Evolutionary conservation across 2,113 vertebrate species (phyloP), one percentile per base, ranked within the genome.

Genomic region (Ploceus nigricollis): DNA sequence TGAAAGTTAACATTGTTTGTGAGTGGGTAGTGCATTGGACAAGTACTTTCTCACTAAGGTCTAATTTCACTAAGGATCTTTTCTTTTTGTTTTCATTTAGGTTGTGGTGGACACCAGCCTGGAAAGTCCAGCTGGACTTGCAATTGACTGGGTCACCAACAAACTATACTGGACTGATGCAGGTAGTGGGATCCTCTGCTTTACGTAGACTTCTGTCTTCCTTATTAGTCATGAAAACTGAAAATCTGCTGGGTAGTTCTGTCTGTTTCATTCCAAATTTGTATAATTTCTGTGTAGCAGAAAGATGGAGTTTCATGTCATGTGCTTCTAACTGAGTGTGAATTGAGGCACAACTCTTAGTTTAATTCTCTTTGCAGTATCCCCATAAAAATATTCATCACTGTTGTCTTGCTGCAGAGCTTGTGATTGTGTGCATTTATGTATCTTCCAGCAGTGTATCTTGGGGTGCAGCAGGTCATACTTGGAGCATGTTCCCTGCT

Each of bases 91-190:
- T 97, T 95, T 79, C 54, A 82, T 92, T 82, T 96, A 99, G 99
- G 98, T 99, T 97, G 98, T 99, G 82, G 99, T 99, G 89, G 99
- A 99, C 85, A 99, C 99, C 72, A 99, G 99, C 97, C 95, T 99
- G 94, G 99, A 99, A 97, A 99, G 99, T 82, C 99, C 99, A 18
- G 99, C 99, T n/a, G 99, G 99, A 87, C 95, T 99, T 95, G 99
- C 99, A 40, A 99, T 99, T 85, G 99, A 99, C 93, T 99, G 99
- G 99, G 97, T 99, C 93, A 99, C 99, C 88, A 98, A 97, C 94
- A 99, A 99, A 83, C 98, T 99, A 0, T 99, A 99, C 94, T 99
- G 99, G 99, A 99, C 99, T 18, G 99, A 99, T 95, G 99, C 99
- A 98, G 99, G 99, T 99, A 98, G 47, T 82, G 53, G 39, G 64